phyloP scores from a whole-genome alignment of 2,797 vertebrate species.

The Sebastes steindachneri region DNA sequence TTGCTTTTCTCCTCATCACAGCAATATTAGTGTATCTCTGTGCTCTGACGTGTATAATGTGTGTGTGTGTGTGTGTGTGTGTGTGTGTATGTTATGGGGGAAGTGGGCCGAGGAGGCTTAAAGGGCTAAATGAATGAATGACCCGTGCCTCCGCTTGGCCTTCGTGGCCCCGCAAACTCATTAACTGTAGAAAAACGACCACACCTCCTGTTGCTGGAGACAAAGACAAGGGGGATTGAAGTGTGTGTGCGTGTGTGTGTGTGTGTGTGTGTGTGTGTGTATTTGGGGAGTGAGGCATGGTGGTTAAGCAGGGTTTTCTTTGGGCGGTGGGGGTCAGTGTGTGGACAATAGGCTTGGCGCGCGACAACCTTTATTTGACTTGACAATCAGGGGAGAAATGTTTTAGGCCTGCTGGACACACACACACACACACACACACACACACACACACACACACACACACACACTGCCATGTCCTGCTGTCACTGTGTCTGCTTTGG shows the following conservation, averaged over 20 bases:
- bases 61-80: not conserved
- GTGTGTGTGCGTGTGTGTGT: slow-evolving; percentile 19
- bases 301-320: not conserved
- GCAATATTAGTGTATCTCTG: not conserved
- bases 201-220: slow-evolving; percentile 80
- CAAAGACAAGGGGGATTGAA: slow-evolving; percentile 45
- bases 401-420: slow-evolving; percentile 23
- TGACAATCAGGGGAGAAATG: slow-evolving; percentile 59
- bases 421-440: slow-evolving; percentile 8
- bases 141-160: slow-evolving; percentile 57
- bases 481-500: slow-evolving; percentile 47
- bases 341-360: slow-evolving; percentile 46
- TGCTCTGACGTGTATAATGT: not conserved
- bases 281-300: not conserved
- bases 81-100: not conserved
- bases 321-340: slow-evolving; percentile 2
- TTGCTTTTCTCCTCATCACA: not conserved
- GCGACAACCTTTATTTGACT: slow-evolving; percentile 57
- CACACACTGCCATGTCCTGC: slow-evolving; percentile 38
- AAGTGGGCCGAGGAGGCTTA: slow-evolving; percentile 15
- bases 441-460: not conserved
- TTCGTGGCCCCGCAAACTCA: slow-evolving; percentile 60
- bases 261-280: not conserved
- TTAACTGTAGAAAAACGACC: slow-evolving; percentile 75
- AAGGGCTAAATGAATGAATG: slow-evolving; percentile 53